phyloP scores from a whole-genome alignment of 2,888 invertebrate genomes.

The Brassicogethes aeneus region DNA sequence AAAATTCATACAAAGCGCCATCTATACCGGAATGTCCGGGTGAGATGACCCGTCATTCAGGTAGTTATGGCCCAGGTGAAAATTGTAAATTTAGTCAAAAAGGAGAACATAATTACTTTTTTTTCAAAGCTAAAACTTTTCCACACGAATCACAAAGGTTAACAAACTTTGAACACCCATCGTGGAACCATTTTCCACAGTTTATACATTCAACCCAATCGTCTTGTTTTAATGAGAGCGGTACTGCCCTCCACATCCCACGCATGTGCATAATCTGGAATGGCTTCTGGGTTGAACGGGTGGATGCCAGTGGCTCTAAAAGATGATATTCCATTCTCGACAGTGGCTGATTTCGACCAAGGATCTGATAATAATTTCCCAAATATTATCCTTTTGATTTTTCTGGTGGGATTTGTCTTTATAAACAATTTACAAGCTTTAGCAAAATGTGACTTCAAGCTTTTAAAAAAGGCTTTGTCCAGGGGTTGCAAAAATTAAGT shows the following conservation, averaged over 20 bases:
- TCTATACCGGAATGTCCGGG: too few relatives aligned
- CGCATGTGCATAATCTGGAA: slow-evolving; percentile 22
- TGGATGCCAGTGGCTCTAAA: slow-evolving; percentile 18
- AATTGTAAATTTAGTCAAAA: too few relatives aligned
- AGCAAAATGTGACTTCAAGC: slow-evolving; percentile 17
- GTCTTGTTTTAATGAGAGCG: slow-evolving; percentile 11
- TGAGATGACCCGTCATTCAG: too few relatives aligned
- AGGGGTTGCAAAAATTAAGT: slow-evolving; percentile 21
- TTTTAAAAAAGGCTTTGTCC: slow-evolving; percentile 19
- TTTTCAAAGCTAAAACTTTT: too few relatives aligned
- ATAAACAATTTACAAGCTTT: slow-evolving; percentile 11
- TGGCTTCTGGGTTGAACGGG: slow-evolving; percentile 17
- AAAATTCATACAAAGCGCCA: too few relatives aligned
- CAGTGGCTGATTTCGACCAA: slow-evolving; percentile 16
- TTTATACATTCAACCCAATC: slow-evolving; percentile 15
- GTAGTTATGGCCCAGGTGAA: too few relatives aligned
- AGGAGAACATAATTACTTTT: too few relatives aligned
- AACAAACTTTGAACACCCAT: slow-evolving; percentile 13
- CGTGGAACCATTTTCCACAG: slow-evolving; percentile 15
- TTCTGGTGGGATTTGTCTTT: slow-evolving; percentile 14
- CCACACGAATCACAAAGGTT: slow-evolving; percentile 12
- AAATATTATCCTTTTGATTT: slow-evolving; percentile 13
- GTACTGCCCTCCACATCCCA: slow-evolving; percentile 16
- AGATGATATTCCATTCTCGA: slow-evolving; percentile 15
- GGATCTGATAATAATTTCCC: slow-evolving; percentile 14